Evolutionary conservation across 2,888 invertebrate genomes (phyloP).

Genomic region (Dicyrtoma fusca): DNA sequence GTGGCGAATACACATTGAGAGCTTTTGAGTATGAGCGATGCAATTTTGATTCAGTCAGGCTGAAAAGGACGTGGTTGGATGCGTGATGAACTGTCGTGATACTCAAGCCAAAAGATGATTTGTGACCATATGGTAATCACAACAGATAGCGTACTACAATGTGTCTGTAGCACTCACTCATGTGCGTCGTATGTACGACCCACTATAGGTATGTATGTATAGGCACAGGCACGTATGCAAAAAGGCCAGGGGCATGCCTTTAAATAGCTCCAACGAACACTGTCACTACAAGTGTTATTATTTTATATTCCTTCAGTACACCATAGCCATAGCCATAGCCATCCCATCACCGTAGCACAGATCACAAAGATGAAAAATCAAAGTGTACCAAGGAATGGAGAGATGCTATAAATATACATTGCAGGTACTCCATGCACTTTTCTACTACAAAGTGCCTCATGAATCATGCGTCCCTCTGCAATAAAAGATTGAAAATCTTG

Average conservation of each 20-base stretch:
- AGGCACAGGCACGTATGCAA: too few species aligned
- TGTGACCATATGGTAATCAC: slow-evolving; percentile 35
- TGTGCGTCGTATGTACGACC: background rate
- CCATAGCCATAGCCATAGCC: too few species aligned
- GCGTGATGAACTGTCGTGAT: slow-evolving; percentile 39
- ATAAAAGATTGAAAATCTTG: background rate
- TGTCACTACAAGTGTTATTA: too few species aligned
- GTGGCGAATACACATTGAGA: slow-evolving; percentile 1
- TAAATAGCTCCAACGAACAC: too few species aligned
- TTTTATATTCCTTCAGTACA: too few species aligned
- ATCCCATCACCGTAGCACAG: too few species aligned
- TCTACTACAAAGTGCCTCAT: too few species aligned
- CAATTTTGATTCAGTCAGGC: slow-evolving; percentile 27
- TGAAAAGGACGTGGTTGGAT: slow-evolving; percentile 13
- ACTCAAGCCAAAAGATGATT: slow-evolving; percentile 35
- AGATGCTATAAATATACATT: too few species aligned
- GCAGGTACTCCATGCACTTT: background rate
- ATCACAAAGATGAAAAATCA: too few species aligned
- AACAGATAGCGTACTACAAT: background rate
- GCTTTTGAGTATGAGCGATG: slow-evolving; percentile 12
- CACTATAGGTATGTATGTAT: background rate
- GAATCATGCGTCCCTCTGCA: background rate
- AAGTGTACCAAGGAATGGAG: too few species aligned
- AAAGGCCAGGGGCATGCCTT: too few species aligned
- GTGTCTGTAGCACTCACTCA: too few species aligned